These are phyloP conservation scores for Champsocephalus gunnari DNA, from an alignment of 2,797 vertebrate genomes.

Conservation along the genomic window DNA sequence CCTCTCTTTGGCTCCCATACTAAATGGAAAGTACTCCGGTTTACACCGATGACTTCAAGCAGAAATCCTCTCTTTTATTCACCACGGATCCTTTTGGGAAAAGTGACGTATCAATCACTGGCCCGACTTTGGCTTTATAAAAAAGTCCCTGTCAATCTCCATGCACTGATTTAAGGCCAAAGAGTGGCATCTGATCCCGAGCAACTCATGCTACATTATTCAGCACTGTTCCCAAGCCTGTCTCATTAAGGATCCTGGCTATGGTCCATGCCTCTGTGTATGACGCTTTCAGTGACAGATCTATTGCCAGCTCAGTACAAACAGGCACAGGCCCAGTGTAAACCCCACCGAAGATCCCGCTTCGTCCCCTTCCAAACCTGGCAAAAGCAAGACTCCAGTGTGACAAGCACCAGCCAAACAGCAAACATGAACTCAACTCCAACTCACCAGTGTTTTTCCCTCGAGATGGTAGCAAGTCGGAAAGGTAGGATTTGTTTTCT, in stretches of 20 bases:
- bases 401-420: conserved; percentile 12
- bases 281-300: conserved; percentile 74
- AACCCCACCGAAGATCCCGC: conserved; percentile 36
- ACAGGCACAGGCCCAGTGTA: conserved; percentile 50
- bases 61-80: conserved; percentile 57
- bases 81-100: conserved; percentile 53
- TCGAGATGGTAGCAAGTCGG: conserved; percentile 16
- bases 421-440: conserved; percentile 5
- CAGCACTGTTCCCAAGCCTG: conserved; percentile 74
- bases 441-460: conserved; percentile 7
- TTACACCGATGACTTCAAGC: conserved; percentile 46
- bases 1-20: background rate
- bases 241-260: conserved; percentile 81
- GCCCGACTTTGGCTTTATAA: conserved; percentile 61
- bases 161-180: conserved; percentile 73
- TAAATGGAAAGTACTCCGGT: conserved; percentile 21
- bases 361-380: conserved; percentile 25
- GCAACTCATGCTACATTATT: conserved; percentile 80
- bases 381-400: conserved; percentile 18
- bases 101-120: conserved; percentile 63
- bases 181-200: conserved; percentile 55
- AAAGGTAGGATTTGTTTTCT: conserved; percentile 9
- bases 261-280: conserved; percentile 61
- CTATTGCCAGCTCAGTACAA: conserved; percentile 70
- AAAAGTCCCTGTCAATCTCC: conserved; percentile 64